Conservation (phyloP, 2,888 invertebrate species). For the Ernsta delagoae region DNA sequence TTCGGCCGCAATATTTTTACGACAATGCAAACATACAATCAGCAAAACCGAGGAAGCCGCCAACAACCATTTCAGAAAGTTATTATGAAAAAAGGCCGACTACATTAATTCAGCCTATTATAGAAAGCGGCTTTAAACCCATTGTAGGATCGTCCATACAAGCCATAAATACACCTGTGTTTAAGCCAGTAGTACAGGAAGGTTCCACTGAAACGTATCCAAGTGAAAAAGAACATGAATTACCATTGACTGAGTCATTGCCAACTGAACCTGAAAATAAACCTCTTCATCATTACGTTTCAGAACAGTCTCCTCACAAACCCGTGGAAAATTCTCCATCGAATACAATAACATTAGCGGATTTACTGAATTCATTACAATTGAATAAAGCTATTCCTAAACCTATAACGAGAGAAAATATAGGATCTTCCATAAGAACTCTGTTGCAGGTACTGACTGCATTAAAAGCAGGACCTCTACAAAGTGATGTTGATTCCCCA, state of each 20-base stretch:
- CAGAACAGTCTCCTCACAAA: conserved; percentile 55
- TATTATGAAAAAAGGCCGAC: conserved; percentile 71
- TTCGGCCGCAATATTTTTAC: conserved; percentile 60
- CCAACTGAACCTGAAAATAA: conserved; percentile 49
- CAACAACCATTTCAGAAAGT: conserved; percentile 67
- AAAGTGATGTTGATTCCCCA: conserved; percentile 66
- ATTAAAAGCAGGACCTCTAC: conserved; percentile 80
- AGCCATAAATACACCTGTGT: conserved; percentile 54
- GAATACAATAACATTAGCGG: conserved; percentile 63
- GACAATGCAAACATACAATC: conserved; percentile 57
- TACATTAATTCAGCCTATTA: conserved; percentile 55
- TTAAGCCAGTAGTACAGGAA: conserved; percentile 51
- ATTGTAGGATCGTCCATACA: conserved; percentile 54
- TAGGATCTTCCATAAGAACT: conserved; percentile 91
- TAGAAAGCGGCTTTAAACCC: conserved; percentile 74
- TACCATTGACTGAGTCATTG: conserved; percentile 48
- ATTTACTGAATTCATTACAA: conserved; percentile 89
- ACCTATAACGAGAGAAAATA: conserved; percentile 90
- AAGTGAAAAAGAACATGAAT: conserved; percentile 49
- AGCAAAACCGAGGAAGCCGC: conserved; percentile 48
- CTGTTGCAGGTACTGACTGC: conserved; percentile 90
- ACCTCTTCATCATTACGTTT: conserved; percentile 63
- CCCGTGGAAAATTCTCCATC: conserved; percentile 50
- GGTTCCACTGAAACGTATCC: conserved; percentile 44
- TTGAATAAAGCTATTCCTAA: conserved; percentile 91